A percentile compares a stretch with the other conserved stretches of the same genome.
These are phyloP conservation scores for Planococcus citri DNA, from an alignment of 1,140 invertebrate species.

Conservation along the genomic window DNA sequence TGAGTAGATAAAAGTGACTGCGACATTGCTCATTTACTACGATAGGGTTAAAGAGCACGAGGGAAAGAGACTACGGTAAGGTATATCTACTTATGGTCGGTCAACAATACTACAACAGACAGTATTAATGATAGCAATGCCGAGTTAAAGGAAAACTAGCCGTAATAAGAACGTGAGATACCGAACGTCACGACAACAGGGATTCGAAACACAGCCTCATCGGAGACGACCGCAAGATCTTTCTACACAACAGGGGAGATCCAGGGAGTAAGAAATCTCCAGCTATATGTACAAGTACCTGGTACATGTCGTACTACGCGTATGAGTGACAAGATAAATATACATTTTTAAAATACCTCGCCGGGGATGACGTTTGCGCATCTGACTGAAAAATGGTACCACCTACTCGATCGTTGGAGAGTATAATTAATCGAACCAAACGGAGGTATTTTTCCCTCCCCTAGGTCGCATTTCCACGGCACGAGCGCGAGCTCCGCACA, in stretches of 20 bases:
- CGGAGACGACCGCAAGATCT: too few species aligned
- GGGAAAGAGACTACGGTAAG: too few species aligned
- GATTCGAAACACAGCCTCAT: neutral
- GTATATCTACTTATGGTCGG: neutral
- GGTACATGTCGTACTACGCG: neutral
- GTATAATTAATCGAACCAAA: neutral
- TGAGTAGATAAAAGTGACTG: too few species aligned
- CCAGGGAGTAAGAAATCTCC: neutral
- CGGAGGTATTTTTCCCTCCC: neutral
- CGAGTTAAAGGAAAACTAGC: slow-evolving; percentile 6
- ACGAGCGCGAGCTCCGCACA: too few species aligned
- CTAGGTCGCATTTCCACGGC: too few species aligned
- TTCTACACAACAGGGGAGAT: too few species aligned
- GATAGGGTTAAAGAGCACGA: too few species aligned
- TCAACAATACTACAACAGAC: neutral
- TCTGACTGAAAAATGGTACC: neutral
- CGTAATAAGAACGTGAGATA: slow-evolving; percentile 6
- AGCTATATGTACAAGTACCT: neutral
- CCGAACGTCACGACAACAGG: slow-evolving; percentile 4
- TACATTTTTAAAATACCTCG: slow-evolving; percentile 8
- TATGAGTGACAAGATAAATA: slow-evolving; percentile 7
- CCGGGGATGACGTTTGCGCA: neutral
- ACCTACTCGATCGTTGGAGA: neutral
- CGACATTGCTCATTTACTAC: too few species aligned
- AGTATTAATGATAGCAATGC: slow-evolving; percentile 7